Conservation (phyloP, 2,113 vertebrate species). For the Lampris megalopsis region DNA sequence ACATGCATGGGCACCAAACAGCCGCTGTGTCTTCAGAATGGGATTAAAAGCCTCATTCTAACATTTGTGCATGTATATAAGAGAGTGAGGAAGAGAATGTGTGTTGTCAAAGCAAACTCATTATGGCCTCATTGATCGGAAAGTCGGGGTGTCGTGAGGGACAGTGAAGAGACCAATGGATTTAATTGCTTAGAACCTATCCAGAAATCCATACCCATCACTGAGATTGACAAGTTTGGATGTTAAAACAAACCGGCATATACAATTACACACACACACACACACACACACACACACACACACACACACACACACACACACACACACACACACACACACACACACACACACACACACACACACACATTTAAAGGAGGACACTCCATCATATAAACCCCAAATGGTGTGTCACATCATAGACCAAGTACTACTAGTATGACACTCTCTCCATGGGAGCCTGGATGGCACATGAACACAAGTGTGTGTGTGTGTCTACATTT, state of each 20-base stretch:
- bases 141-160: slow-evolving; percentile 42
- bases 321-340: background rate
- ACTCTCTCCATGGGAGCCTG: slow-evolving; percentile 22
- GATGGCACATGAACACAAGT: background rate
- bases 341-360: background rate
- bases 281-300: slow-evolving; percentile 4
- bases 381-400: no score
- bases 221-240: slow-evolving; percentile 39
- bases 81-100: background rate
- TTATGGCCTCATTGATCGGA: slow-evolving; percentile 56
- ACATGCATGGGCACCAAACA: slow-evolving; percentile 9
- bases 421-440: slow-evolving; percentile 9
- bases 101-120: slow-evolving; percentile 45
- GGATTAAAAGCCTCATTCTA: slow-evolving; percentile 9
- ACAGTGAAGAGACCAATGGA: slow-evolving; percentile 44
- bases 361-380: no score
- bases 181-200: slow-evolving; percentile 44
- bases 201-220: slow-evolving; percentile 52
- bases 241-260: background rate
- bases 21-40: slow-evolving; percentile 5
- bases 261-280: background rate
- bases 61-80: slow-evolving; percentile 17
- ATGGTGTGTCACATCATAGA: no score
- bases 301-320: slow-evolving; percentile 6
- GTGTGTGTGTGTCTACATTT: background rate